These are phyloP conservation scores for Phrynocephalus vlangalii DNA, from an alignment of 2,797 vertebrate genomes.

Conservation along the genomic window DNA sequence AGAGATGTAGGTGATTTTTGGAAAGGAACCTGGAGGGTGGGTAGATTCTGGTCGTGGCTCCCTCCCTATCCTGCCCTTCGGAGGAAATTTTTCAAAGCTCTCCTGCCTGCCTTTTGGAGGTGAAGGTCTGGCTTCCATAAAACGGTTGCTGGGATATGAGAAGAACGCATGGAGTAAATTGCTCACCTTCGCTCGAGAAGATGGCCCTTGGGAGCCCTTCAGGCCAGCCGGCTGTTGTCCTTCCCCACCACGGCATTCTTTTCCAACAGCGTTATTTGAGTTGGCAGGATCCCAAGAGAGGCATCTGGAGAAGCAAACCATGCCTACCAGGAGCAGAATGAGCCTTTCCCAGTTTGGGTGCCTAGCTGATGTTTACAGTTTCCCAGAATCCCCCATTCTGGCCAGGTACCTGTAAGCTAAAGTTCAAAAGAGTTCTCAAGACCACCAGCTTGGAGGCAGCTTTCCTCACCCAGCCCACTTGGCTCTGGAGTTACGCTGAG, in stretches of 20 bases:
- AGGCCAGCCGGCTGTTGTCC: not conserved
- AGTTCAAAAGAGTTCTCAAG: no score
- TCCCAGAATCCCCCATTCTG: no score
- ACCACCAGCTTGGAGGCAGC: no score
- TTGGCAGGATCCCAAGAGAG: not conserved
- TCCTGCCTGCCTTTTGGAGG: not conserved
- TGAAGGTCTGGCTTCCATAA: constrained; percentile 20
- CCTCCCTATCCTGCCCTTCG: not conserved
- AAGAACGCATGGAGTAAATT: not conserved
- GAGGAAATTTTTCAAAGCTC: not conserved
- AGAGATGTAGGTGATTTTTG: not conserved
- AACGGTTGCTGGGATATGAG: constrained; percentile 24
- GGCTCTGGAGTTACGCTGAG: no score
- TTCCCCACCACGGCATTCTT: not conserved
- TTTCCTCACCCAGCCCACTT: no score
- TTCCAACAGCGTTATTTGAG: not conserved
- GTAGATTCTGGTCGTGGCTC: no score
- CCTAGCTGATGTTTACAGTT: no score
- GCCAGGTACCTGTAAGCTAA: no score
- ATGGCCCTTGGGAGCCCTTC: not conserved
- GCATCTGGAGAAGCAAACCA: not conserved
- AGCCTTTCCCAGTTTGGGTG: no score
- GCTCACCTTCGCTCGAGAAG: not conserved
- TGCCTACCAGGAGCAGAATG: no score
- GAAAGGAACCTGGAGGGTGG: constrained; percentile 20